Evolutionary conservation across 1,140 invertebrate species (phyloP).

Genomic region (Drosophila busckii): DNA sequence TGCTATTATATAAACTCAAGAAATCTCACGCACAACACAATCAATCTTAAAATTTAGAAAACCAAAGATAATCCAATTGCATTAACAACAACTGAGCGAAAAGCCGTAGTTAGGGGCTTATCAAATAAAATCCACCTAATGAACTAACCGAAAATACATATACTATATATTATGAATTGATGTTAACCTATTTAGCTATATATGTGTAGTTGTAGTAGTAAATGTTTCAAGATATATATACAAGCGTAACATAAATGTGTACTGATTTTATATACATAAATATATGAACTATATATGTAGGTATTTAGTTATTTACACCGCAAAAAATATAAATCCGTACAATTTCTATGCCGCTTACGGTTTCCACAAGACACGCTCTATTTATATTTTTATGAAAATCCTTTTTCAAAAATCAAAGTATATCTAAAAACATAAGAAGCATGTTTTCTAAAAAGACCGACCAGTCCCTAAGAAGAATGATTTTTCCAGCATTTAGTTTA

Average conservation of each 20-base stretch:
- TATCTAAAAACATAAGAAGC: slow-evolving; percentile 11
- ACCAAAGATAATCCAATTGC: slow-evolving; percentile 9
- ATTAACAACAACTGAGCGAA: slow-evolving; percentile 36
- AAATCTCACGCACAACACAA: slow-evolving; percentile 56
- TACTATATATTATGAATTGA: slow-evolving; percentile 34
- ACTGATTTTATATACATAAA: slow-evolving; percentile 67
- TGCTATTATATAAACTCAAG: slow-evolving; percentile 17
- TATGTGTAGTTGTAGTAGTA: slow-evolving; percentile 45
- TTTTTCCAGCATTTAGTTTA: too few relatives aligned
- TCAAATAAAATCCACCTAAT: slow-evolving; percentile 28
- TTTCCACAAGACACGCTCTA: slow-evolving; percentile 54
- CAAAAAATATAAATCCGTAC: slow-evolving; percentile 28
- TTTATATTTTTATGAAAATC: slow-evolving; percentile 65
- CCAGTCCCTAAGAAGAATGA: too few relatives aligned
- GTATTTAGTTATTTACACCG: slow-evolving; percentile 51
- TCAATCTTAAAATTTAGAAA: slow-evolving; percentile 35
- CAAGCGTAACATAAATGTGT: slow-evolving; percentile 51
- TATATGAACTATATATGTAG: slow-evolving; percentile 34
- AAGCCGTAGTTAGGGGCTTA: slow-evolving; percentile 1
- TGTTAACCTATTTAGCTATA: slow-evolving; percentile 31
- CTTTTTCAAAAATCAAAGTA: slow-evolving; percentile 43
- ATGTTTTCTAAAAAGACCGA: too few relatives aligned
- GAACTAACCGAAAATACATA: slow-evolving; percentile 30
- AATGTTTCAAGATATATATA: slow-evolving; percentile 29
- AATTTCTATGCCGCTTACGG: slow-evolving; percentile 39